Percentiles rank a stretch among this genome's conserved stretches.
Conservation (phyloP, 2,113 vertebrate species). For the Lates calcarifer region DNA sequence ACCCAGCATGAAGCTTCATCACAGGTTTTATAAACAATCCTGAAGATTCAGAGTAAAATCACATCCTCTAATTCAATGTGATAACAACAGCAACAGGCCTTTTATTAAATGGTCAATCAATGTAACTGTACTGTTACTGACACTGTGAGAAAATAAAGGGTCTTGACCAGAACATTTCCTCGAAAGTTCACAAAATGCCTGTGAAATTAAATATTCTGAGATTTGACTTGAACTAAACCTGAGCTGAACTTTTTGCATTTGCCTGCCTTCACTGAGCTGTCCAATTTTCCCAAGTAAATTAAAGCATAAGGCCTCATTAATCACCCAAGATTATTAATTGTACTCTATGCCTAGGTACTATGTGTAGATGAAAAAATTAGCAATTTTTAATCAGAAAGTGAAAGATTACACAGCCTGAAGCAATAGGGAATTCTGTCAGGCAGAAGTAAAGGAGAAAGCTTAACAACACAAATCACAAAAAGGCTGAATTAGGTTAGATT, state of each 20-base stretch:
- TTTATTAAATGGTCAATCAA: constrained; percentile 1
- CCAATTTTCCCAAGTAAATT: neutral
- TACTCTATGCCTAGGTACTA: neutral
- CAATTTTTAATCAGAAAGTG: neutral
- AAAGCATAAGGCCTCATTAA: neutral
- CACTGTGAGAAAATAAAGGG: neutral
- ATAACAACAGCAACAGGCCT: neutral
- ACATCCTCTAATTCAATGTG: neutral
- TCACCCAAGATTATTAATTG: neutral
- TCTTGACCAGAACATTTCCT: neutral
- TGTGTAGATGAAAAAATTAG: neutral
- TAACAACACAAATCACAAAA: neutral
- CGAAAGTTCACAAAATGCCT: neutral
- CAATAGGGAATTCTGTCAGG: neutral
- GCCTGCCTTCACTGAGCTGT: neutral
- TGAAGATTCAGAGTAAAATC: neutral
- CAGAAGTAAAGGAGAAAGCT: neutral
- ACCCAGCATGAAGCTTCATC: neutral
- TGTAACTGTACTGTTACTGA: neutral
- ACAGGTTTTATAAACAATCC: neutral
- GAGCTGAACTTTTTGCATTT: neutral
- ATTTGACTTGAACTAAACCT: neutral
- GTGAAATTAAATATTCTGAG: neutral
- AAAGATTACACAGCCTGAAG: neutral
- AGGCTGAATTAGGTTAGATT: neutral